A percentile compares a stretch with the other conserved stretches of the same genome.
These are phyloP conservation scores for Podabrus alpinus DNA, from an alignment of 2,888 invertebrate genomes.

Conservation along the genomic window DNA sequence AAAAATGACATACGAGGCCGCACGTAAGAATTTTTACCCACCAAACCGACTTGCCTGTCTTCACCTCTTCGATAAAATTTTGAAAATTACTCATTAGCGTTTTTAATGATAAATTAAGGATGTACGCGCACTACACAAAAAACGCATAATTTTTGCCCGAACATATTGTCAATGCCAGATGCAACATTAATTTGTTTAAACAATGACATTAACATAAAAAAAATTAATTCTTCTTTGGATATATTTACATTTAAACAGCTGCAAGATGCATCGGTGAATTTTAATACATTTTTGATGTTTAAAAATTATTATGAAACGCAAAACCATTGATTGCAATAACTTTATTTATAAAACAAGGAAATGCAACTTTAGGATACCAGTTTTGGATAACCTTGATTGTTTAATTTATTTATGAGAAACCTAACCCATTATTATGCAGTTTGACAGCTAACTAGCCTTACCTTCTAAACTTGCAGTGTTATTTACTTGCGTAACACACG, in stretches of 20 bases:
- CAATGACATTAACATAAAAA: slow-evolving; percentile 6
- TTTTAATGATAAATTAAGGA: not conserved
- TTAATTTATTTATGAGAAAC: slow-evolving; percentile 53
- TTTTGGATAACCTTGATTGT: slow-evolving; percentile 52
- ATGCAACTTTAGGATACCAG: slow-evolving; percentile 46
- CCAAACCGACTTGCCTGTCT: not conserved
- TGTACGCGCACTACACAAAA: not conserved
- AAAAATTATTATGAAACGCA: not conserved
- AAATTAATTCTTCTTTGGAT: slow-evolving; percentile 3
- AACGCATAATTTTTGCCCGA: not conserved
- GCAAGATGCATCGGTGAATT: slow-evolving; percentile 10
- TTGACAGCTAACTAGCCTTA: slow-evolving; percentile 47
- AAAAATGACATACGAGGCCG: not conserved
- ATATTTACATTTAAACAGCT: slow-evolving; percentile 11
- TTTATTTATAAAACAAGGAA: slow-evolving; percentile 36
- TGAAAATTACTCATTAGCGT: not conserved
- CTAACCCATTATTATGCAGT: slow-evolving; percentile 51
- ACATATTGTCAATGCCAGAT: slow-evolving; percentile 5
- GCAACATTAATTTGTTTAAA: slow-evolving; percentile 7
- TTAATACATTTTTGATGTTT: slow-evolving; percentile 11
- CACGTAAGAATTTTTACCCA: not conserved
- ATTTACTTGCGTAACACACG: slow-evolving; percentile 33
- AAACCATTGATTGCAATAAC: not conserved
- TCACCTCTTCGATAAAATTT: not conserved
- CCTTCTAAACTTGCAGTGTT: slow-evolving; percentile 35